A percentile compares a stretch with the other conserved stretches of the same genome.
Conservation (phyloP, 1,140 invertebrate genomes). For the Drosophila teissieri region DNA sequence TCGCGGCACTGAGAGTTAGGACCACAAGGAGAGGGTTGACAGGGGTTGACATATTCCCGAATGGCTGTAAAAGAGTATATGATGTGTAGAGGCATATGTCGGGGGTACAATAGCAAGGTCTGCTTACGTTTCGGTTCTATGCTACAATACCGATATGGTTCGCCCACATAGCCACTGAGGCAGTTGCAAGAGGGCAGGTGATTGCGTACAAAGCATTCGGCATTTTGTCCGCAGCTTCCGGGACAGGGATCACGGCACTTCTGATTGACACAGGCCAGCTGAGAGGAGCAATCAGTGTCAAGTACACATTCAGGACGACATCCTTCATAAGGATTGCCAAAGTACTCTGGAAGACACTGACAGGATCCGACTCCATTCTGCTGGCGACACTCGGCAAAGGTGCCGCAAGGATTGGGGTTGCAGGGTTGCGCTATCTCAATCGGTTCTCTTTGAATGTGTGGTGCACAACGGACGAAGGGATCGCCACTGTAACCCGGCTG, state of each 20-base stretch:
- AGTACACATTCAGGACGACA: slow-evolving; percentile 87
- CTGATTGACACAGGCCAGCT: slow-evolving; percentile 86
- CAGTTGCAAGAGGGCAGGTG: slow-evolving; percentile 91
- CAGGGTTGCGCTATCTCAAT: slow-evolving; percentile 85
- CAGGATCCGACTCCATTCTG: slow-evolving; percentile 85
- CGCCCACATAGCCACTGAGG: slow-evolving; percentile 87
- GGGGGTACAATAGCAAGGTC: neutral
- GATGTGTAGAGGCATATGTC: neutral
- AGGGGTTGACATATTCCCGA: slow-evolving; percentile 85
- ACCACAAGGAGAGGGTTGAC: slow-evolving; percentile 88
- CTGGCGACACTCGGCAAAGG: slow-evolving; percentile 86
- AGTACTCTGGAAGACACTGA: slow-evolving; percentile 85
- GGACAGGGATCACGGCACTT: slow-evolving; percentile 88
- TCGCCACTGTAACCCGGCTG: slow-evolving; percentile 88
- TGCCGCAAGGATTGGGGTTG: slow-evolving; percentile 87
- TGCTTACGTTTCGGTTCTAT: slow-evolving; percentile 73
- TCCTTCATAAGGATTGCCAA: slow-evolving; percentile 86
- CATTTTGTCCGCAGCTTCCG: slow-evolving; percentile 87
- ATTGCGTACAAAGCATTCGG: slow-evolving; percentile 90
- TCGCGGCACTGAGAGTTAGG: slow-evolving; percentile 90
- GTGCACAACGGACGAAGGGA: slow-evolving; percentile 87
- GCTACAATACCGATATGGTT: slow-evolving; percentile 88
- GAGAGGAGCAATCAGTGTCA: slow-evolving; percentile 86
- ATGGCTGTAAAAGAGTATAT: slow-evolving; percentile 51
- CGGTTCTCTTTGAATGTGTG: slow-evolving; percentile 83